These are phyloP conservation scores for Eospalax fontanierii DNA, from an alignment of 2,797 vertebrate species.

Conservation along the genomic window DNA sequence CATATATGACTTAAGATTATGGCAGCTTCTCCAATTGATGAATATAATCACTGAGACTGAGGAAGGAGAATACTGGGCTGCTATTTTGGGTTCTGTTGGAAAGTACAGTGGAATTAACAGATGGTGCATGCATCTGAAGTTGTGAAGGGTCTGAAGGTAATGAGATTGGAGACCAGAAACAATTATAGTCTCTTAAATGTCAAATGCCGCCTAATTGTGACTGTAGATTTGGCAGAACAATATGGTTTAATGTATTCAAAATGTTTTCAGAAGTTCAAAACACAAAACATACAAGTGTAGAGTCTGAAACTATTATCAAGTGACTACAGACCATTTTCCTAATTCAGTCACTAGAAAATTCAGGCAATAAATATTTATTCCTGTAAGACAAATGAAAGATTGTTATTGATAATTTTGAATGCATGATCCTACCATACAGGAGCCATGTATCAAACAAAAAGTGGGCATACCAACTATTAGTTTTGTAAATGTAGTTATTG, in stretches of 20 bases:
- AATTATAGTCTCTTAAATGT: conserved; percentile 63
- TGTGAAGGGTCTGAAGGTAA: conserved; percentile 67
- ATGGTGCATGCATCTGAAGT: conserved; percentile 70
- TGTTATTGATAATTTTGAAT: background rate
- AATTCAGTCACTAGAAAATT: background rate
- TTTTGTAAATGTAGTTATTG: background rate
- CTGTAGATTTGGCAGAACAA: conserved; percentile 67
- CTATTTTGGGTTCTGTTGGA: conserved; percentile 71
- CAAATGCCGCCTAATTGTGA: conserved; percentile 69
- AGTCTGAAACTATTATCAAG: conserved; percentile 47
- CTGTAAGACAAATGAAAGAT: conserved; percentile 35
- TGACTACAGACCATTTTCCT: background rate
- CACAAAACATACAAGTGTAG: background rate
- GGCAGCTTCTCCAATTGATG: conserved; percentile 63
- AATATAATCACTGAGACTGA: conserved; percentile 73
- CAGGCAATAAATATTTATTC: conserved; percentile 50
- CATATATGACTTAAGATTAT: conserved; percentile 60
- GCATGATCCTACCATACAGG: background rate
- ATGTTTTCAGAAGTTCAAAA: conserved; percentile 70
- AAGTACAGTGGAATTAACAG: conserved; percentile 66
- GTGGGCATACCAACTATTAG: background rate
- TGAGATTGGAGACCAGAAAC: conserved; percentile 75
- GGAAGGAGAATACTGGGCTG: conserved; percentile 65
- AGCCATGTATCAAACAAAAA: background rate
- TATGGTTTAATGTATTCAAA: conserved; percentile 66